Evolutionary conservation across 64 coral and sea anemone species (phyloP).

Genomic region (Montipora foliosa): DNA sequence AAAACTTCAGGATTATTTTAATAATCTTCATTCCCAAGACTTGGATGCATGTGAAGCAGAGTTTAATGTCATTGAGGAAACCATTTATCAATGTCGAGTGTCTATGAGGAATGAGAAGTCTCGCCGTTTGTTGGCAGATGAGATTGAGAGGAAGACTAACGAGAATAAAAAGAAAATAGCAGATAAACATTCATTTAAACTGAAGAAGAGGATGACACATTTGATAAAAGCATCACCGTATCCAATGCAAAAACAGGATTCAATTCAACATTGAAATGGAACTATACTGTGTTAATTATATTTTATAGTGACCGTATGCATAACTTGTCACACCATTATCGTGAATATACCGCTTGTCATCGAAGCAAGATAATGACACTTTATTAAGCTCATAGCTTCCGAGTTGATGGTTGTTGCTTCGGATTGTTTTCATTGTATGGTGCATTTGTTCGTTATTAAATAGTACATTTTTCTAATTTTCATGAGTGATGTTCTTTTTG

Average conservation of each 20-base stretch:
- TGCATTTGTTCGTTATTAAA: too few species aligned
- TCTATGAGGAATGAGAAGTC: conserved; percentile 29
- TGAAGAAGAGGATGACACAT: background rate
- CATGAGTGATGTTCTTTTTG: background rate
- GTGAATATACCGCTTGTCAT: too few species aligned
- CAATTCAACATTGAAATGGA: background rate
- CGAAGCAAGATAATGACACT: too few species aligned
- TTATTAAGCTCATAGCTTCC: too few species aligned
- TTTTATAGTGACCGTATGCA: too few species aligned
- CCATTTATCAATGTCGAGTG: background rate
- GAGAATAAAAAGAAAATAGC: background rate
- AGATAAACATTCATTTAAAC: conserved; percentile 22
- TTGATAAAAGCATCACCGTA: conserved; percentile 37
- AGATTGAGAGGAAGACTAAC: conserved; percentile 25
- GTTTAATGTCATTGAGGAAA: background rate
- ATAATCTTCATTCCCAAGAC: background rate
- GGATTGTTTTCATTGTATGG: too few species aligned
- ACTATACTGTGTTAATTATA: background rate
- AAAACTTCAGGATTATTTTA: background rate
- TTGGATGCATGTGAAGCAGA: conserved; percentile 18
- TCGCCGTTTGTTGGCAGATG: conserved; percentile 2
- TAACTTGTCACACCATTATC: too few species aligned
- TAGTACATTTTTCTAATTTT: too few species aligned
- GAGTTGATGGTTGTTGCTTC: too few species aligned
- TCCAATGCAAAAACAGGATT: background rate